Evolutionary conservation across 2,888 invertebrate species (phyloP).

Genomic region (Eupeodes luniger): DNA sequence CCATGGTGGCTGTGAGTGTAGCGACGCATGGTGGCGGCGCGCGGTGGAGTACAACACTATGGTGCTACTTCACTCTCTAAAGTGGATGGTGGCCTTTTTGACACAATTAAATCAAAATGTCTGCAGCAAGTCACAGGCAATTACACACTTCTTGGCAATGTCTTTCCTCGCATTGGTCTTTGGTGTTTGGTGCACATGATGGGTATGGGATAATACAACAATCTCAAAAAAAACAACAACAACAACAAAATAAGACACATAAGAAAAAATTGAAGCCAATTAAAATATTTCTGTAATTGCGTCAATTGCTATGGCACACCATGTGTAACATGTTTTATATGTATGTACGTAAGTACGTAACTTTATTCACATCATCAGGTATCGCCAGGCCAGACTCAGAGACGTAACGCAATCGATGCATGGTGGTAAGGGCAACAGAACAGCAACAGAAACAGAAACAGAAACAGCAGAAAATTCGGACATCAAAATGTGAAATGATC

Average conservation of each 20-base stretch:
- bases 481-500: constrained; percentile 44
- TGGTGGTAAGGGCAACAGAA: not conserved
- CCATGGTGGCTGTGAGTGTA: not conserved
- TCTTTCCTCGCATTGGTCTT: constrained; percentile 1
- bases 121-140: constrained; percentile 44
- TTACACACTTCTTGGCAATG: constrained; percentile 44
- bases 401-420: constrained; percentile 1
- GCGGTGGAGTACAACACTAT: not conserved
- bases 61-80: not conserved
- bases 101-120: constrained; percentile 63
- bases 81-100: constrained; percentile 58
- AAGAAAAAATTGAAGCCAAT: constrained; percentile 51
- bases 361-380: not conserved
- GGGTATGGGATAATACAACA: constrained; percentile 1
- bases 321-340: constrained; percentile 34
- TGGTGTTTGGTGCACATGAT: constrained; percentile 36
- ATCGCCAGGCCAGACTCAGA: not conserved
- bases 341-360: too few relatives aligned
- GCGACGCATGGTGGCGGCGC: too few relatives aligned
- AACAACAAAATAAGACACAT: not conserved
- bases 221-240: not conserved
- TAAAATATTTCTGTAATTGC: constrained; percentile 74
- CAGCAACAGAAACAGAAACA: not conserved
- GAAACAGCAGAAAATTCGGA: constrained; percentile 53
- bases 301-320: constrained; percentile 51